phyloP scores from a whole-genome alignment of 1,140 invertebrate genomes.

The Lasioglossum baleicum region DNA sequence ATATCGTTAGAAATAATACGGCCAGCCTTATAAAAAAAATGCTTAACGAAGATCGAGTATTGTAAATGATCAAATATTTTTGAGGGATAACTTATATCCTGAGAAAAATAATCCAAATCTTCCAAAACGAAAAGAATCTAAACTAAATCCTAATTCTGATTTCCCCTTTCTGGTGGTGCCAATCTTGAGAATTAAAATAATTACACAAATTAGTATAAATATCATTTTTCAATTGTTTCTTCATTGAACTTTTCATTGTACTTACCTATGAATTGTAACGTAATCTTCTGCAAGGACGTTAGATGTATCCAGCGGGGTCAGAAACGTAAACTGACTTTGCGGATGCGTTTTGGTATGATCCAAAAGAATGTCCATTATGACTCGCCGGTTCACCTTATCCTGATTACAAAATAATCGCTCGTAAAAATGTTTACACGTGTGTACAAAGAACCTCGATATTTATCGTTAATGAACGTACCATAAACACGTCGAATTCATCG shows the following conservation, averaged over 20 bases:
- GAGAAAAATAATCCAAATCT: neutral
- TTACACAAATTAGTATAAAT: no score
- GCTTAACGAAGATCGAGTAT: no score
- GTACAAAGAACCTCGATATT: neutral
- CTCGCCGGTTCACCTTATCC: constrained; percentile 87
- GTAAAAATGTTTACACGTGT: neutral
- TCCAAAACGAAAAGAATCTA: constrained; percentile 4
- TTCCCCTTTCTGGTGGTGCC: constrained; percentile 57
- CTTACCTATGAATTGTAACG: constrained; percentile 82
- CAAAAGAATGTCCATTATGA: constrained; percentile 85
- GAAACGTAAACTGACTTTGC: constrained; percentile 86
- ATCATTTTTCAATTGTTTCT: neutral
- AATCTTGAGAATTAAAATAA: constrained; percentile 55
- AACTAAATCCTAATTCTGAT: neutral
- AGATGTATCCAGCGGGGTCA: constrained; percentile 88
- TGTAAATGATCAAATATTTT: no score
- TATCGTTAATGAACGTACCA: constrained; percentile 82
- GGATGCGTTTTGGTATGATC: constrained; percentile 82
- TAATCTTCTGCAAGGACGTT: constrained; percentile 77
- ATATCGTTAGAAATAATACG: no score
- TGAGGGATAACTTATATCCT: neutral
- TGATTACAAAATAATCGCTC: constrained; percentile 67
- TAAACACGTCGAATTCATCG: constrained; percentile 99
- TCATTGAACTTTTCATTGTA: neutral
- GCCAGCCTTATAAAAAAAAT: no score